Base-by-base conservation (phyloP, 2,888 invertebrate species). In the Prosapia bicincta region DNA sequence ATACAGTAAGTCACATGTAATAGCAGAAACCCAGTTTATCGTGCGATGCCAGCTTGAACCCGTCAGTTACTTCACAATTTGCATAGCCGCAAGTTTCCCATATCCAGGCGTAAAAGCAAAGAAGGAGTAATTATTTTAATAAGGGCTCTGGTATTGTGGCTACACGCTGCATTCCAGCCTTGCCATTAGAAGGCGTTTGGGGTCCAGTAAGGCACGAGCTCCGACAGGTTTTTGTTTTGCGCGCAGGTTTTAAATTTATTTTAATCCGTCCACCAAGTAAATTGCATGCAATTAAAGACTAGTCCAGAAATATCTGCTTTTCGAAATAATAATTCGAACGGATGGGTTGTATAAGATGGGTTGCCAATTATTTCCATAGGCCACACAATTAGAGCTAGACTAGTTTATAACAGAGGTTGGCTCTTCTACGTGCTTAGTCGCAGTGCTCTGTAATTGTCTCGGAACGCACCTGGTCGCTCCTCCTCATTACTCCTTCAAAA, bases 251-350 rank as follows among this genome's bases (percentile, higher is more conserved):
- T 23, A 66, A 72, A 72, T 72, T 72, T 72, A 72, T 66, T 72
- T 72, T 67, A 67, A 32, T 72, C 66, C 71, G 65, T 20, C 26
- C 15, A 54, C 73, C 68, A 73, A 73, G 67, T 68, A 73, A 73
- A 73, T 73, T 68, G 69, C 32, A 66, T 69, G 28, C 75, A 71
- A 75, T 69, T 66, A 66, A n/a, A 54, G 54, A 54, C 54, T n/a
- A 54, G 54, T 20, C 54, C 20, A 20, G n/a, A 54, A 54, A 20
- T 54, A 54, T 54, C 54, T 54, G 54, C 54, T 54, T 38, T 10
- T 38, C 20, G 54, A 54, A 54, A 54, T 54, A 54, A 54, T 54
- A 54, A 54, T 54, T 54, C 54, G 3, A 20, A 20, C 54, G n/a
- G 54, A 54, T 54, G 54, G 38, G 7, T 38, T 38, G 10, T 13